These are phyloP conservation scores for honey bee (Apis mellifera) DNA, from an alignment of 1,140 invertebrate genomes.

Conservation along the genomic window DNA sequence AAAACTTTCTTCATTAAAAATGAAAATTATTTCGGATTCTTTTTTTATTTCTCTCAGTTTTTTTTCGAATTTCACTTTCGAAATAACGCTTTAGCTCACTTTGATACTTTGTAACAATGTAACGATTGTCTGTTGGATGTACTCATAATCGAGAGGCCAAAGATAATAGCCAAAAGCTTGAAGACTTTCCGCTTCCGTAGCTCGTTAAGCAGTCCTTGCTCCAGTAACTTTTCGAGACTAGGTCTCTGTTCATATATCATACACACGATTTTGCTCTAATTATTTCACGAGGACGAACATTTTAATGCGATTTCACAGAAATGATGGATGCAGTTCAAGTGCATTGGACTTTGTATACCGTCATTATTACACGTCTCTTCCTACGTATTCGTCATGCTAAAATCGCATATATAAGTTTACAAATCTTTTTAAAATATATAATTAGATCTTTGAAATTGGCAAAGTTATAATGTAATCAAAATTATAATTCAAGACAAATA, in stretches of 20 bases:
- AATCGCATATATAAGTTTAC: too few species aligned
- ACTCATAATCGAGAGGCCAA: not conserved
- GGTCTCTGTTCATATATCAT: not conserved
- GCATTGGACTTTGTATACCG: too few species aligned
- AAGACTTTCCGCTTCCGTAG: slow-evolving; percentile 5
- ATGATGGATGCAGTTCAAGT: not conserved
- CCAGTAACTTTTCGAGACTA: slow-evolving; percentile 19
- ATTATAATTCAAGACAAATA: too few species aligned
- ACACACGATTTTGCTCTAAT: not conserved
- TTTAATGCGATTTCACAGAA: not conserved
- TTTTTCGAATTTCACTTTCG: not conserved
- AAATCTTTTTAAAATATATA: too few species aligned
- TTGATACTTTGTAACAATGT: not conserved
- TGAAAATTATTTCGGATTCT: too few species aligned
- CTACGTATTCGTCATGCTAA: too few species aligned
- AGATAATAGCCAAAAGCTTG: not conserved
- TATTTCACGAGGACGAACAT: slow-evolving; percentile 3
- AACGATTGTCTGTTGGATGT: not conserved
- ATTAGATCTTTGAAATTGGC: too few species aligned
- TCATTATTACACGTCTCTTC: not conserved
- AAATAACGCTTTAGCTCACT: not conserved
- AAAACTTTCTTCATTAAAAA: too few species aligned
- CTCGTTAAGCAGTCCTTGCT: not conserved
- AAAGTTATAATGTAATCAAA: too few species aligned
- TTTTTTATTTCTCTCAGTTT: not conserved